These are phyloP conservation scores for Cliona cf. orientalis DNA, from an alignment of 37 sponge, comb jelly and placozoan species.

Conservation along the genomic window DNA sequence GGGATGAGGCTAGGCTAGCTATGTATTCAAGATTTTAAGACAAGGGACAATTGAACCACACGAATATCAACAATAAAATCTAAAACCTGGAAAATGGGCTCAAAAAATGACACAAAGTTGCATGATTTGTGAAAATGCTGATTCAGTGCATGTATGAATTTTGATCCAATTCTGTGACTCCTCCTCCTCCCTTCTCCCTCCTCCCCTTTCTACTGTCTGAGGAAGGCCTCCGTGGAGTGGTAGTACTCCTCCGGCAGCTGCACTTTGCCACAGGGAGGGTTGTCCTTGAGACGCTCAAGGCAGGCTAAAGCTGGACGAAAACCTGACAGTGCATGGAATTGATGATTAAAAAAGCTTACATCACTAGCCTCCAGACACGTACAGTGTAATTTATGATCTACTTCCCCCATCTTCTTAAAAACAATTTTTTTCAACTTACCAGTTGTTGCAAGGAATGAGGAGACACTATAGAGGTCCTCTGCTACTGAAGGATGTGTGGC, in stretches of 20 bases:
- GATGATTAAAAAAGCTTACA: too few species aligned
- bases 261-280: constrained; percentile 17
- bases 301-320: constrained; percentile 46
- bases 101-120: not conserved
- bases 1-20: too few species aligned
- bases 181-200: not conserved
- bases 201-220: not conserved
- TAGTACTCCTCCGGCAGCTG: constrained; percentile 35
- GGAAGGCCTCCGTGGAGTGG: constrained; percentile 31
- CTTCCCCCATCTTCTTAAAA: too few species aligned
- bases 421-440: constrained; percentile 14
- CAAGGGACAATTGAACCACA: too few species aligned
- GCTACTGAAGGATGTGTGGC: constrained; percentile 46
- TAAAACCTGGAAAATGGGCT: too few species aligned
- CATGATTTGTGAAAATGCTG: not conserved
- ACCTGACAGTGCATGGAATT: too few species aligned
- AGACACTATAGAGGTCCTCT: constrained; percentile 38
- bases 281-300: constrained; percentile 53
- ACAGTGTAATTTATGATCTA: too few species aligned
- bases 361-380: too few species aligned
- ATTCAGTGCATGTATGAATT: not conserved
- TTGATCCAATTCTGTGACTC: not conserved
- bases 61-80: too few species aligned
- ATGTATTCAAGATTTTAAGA: too few species aligned
- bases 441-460: constrained; percentile 46